phyloP scores from a whole-genome alignment of 2,113 vertebrate species.

The Mirounga angustirostris region DNA sequence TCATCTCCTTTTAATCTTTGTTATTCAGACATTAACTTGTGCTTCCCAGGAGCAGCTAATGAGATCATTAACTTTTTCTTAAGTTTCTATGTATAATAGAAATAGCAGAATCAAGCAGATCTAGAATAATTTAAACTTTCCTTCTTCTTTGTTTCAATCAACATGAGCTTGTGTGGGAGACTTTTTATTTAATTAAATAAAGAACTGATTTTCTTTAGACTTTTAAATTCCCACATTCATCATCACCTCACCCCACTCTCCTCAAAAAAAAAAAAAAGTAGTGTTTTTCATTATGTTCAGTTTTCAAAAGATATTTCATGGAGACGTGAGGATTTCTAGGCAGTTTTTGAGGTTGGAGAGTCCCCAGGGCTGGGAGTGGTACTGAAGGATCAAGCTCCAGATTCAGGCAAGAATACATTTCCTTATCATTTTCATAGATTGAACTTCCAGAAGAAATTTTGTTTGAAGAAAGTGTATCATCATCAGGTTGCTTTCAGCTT shows the following conservation, averaged over 20 bases:
- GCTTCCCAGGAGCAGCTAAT: neutral
- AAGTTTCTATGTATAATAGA: neutral
- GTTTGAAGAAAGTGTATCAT: neutral
- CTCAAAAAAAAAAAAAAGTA: neutral
- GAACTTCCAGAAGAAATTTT: neutral
- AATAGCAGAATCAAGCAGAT: slow-evolving; percentile 17
- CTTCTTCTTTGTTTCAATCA: slow-evolving; percentile 45
- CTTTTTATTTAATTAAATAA: slow-evolving; percentile 24
- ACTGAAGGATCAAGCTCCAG: neutral
- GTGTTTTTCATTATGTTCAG: neutral
- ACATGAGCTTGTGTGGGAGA: slow-evolving; percentile 23
- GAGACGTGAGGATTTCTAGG: neutral
- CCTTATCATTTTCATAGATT: neutral
- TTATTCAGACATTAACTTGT: neutral
- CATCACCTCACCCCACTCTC: neutral
- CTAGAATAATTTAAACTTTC: neutral
- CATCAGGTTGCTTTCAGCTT: neutral
- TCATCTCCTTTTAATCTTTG: neutral
- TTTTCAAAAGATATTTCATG: neutral
- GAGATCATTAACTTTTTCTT: slow-evolving; percentile 55
- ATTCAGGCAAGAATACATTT: neutral
- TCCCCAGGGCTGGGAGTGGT: neutral
- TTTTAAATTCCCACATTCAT: neutral
- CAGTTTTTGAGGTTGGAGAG: neutral
- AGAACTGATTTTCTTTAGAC: slow-evolving; percentile 48